Evolutionary conservation across 2,888 invertebrate species (phyloP).

Genomic region (Pyrocoelia pectoralis): DNA sequence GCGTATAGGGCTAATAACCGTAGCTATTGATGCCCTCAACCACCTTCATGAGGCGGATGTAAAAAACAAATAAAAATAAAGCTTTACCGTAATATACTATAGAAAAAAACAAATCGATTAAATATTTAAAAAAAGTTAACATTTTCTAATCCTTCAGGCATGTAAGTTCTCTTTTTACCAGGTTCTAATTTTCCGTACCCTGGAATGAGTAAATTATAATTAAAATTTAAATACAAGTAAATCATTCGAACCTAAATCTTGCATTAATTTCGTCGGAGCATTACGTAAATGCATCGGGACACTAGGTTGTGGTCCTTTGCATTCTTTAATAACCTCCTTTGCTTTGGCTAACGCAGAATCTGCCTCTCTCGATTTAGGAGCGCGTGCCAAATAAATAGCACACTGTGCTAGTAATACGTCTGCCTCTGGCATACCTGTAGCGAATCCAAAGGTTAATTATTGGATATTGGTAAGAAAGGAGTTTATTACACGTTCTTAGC

Average conservation of each 20-base stretch:
- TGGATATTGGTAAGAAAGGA: too few species aligned
- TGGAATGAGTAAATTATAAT: constrained; percentile 53
- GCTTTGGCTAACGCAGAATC: constrained; percentile 64
- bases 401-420: constrained; percentile 81
- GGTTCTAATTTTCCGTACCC: constrained; percentile 69
- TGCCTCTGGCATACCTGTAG: constrained; percentile 78
- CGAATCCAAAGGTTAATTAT: too few species aligned
- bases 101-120: too few species aligned
- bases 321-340: constrained; percentile 66
- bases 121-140: constrained; percentile 66
- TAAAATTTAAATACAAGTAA: background rate
- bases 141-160: constrained; percentile 74
- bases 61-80: too few species aligned
- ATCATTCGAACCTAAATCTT: constrained; percentile 67
- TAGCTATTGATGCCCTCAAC: too few species aligned
- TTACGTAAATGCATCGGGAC: constrained; percentile 83
- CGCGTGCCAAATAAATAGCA: constrained; percentile 77
- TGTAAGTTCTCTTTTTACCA: constrained; percentile 67
- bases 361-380: constrained; percentile 75
- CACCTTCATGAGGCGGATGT: too few species aligned
- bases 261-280: constrained; percentile 82
- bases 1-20: too few species aligned
- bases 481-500: too few species aligned
- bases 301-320: constrained; percentile 74
- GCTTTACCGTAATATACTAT: too few species aligned